Evolutionary conservation across 2,888 invertebrate genomes (phyloP), one percentile per base, ranked within the genome.

Genomic region (Drosophila demipolita): DNA sequence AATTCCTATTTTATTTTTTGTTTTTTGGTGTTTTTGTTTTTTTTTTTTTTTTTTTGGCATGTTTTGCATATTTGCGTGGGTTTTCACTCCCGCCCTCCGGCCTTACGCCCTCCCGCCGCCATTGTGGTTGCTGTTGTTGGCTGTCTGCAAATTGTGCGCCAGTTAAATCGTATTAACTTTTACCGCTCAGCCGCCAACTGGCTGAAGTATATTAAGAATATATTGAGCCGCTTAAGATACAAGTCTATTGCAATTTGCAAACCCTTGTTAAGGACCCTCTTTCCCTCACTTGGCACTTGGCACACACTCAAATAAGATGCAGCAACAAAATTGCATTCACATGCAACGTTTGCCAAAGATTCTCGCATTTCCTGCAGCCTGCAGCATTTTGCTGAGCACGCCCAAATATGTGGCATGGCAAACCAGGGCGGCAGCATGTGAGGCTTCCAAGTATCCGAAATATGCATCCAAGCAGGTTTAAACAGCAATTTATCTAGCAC

Each of bases 101-200:
- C 20, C 45, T 45, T 6, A 3, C 15, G 9, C 15, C 6, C 0
- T 1, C 7, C 54, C 5, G 20, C n/a, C 12, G 0, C 53, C 50
- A n/a, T 29, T 45, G 49, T 60, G 52, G 23, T 48, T 72, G 45
- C 63, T 67, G 49, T 54, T 70, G 49, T 61, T 55, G 73, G 50
- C 60, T 42, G 78, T 78, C 77, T 84, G 73, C 67, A 78, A 84
- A 82, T 84, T 85, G 73, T 82, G 76, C 76, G 80, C 83, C 82
- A 83, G 85, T 85, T 88, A 86, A 86, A 82, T 88, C 85, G 86
- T 86, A 86, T 86, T 86, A 88, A 86, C 85, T 86, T 83, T 88
- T 86, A 86, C 86, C 85, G 73, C 73, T 69, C 62, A 78, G 82
- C 73, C 79, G 87, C 87, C 84, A 82, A 67, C 72, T 69, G 75